phyloP scores from a whole-genome alignment of 2,113 vertebrate species.

The Tupaia tana region DNA sequence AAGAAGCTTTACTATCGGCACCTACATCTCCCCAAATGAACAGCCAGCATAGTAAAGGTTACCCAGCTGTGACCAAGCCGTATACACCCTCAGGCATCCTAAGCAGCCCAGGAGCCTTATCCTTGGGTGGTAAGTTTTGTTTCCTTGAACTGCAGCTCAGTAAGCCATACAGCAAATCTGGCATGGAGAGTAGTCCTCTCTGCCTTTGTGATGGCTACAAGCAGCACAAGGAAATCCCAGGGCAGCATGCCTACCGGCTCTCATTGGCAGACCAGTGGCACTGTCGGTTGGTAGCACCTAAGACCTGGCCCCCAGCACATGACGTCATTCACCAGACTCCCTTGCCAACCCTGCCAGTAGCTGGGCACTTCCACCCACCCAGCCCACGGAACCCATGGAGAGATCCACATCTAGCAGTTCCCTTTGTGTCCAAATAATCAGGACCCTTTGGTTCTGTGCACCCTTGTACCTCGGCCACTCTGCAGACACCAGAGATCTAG shows the following conservation, averaged over 20 bases:
- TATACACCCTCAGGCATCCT: neutral
- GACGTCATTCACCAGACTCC: accelerated
- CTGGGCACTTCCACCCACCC: neutral
- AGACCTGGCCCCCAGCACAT: accelerated
- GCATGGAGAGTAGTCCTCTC: accelerated
- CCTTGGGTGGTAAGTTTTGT: accelerated
- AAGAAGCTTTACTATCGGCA: neutral
- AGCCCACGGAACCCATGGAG: accelerated
- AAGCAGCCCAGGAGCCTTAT: neutral
- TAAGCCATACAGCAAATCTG: neutral
- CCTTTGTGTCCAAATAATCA: neutral
- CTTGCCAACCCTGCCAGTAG: neutral
- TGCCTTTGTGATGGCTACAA: accelerated
- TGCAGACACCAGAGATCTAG: neutral
- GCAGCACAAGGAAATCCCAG: neutral
- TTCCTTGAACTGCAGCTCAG: neutral
- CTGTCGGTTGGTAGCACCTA: neutral
- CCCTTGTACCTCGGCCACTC: neutral
- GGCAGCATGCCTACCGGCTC: no score
- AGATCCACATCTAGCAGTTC: no score
- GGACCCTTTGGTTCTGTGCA: accelerated
- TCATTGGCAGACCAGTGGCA: neutral
- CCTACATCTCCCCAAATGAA: neutral
- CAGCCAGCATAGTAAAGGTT: accelerated
- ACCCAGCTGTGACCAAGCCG: accelerated